A percentile compares a stretch with the other conserved stretches of the same genome.
Evolutionary conservation across 2,113 vertebrate species (phyloP).

Genomic region (Pseudopipra pipra): DNA sequence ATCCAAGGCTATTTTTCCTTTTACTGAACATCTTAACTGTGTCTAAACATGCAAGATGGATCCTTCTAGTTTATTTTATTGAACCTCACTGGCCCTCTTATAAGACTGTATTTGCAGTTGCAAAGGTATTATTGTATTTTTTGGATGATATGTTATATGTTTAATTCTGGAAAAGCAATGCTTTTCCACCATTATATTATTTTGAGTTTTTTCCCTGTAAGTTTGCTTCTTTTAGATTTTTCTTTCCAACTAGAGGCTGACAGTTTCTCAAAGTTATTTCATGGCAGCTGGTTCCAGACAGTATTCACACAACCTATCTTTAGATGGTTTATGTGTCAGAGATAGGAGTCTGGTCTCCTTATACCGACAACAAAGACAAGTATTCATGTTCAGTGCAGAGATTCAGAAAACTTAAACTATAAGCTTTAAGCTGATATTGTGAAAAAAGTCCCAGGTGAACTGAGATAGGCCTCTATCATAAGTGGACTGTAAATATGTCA

Average conservation of each 20-base stretch:
- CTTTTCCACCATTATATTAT: background rate
- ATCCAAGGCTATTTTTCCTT: background rate
- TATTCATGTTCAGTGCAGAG: background rate
- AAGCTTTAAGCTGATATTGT: background rate
- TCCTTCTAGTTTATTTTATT: background rate
- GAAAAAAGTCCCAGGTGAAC: background rate
- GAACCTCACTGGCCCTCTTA: background rate
- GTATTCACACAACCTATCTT: background rate
- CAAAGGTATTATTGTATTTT: background rate
- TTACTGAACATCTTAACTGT: background rate
- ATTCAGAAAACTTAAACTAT: background rate
- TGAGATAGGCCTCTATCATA: background rate
- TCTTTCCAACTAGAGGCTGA: background rate
- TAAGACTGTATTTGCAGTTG: background rate
- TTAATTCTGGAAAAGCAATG: background rate
- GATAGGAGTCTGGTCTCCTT: background rate
- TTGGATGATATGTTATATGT: background rate
- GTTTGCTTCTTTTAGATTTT: background rate
- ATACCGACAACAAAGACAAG: background rate
- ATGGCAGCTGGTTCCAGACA: background rate
- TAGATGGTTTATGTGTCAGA: background rate
- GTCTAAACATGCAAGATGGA: background rate
- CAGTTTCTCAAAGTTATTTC: background rate
- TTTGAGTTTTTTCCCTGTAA: rapidly evolving
- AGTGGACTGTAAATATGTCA: background rate